Evolutionary conservation across 1,140 invertebrate species (phyloP), one percentile per base, ranked within the genome.

Genomic region (Globodera rostochiensis): DNA sequence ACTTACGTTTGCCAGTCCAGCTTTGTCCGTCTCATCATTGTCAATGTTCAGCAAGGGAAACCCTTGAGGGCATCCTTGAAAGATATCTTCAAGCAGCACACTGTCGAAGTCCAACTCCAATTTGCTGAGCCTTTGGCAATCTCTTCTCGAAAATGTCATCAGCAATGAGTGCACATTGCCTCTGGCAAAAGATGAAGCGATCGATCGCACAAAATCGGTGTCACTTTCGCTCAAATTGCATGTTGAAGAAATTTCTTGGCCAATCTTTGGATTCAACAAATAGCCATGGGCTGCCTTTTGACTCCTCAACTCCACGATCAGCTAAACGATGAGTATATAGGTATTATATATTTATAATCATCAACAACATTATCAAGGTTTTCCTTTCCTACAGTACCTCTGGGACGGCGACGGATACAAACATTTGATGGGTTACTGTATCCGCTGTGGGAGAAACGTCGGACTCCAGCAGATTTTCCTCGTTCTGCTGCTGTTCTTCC

Each of bases 281-380:
- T 77, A 77, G 21, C 66, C 19, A 6, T 45, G 25, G 2, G 77
- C 6, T 53, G 77, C 77, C 49, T 70, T 78, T 78, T 78, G 57
- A 13, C 64, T 78, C 15, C 77, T 15, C 70, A 78, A 45, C 49
- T 78, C 60, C 19, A 78, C 70, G 25, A 78, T n/a, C 66, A 78
- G 46, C 77, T 78, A 4, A 46, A 78, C 13, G 67, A 3, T 19
- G n/a, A n/a, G n/a, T n/a, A n/a, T n/a, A n/a, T n/a, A n/a, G n/a
- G n/a, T n/a, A n/a, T n/a, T n/a, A n/a, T n/a, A n/a, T n/a, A n/a
- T n/a, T n/a, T n/a, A n/a, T 6, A 64, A 19, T 66, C 4, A 3
- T 13, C 11, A n/a, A 77, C 11, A 5, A 15, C 15, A 77, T 13
- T 53, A 53, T 36, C 36, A 1, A 36, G 36, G 11, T 53, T 53